Evolutionary conservation across 1,140 invertebrate genomes (phyloP), one percentile per base, ranked within the genome.

Genomic region (Copidosoma floridanum): DNA sequence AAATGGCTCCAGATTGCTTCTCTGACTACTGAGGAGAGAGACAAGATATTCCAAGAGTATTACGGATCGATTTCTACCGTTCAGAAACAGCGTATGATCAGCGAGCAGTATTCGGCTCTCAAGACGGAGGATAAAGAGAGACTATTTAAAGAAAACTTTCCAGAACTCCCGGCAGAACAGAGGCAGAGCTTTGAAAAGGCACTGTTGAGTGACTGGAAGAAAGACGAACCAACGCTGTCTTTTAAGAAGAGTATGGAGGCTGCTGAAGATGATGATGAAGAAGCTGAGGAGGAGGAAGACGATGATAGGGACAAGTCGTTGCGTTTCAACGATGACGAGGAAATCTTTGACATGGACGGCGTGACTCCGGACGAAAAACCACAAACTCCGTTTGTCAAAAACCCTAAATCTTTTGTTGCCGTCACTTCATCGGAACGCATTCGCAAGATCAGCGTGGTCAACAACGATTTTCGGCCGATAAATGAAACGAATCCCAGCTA

Each of bases 281-380:
- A 63, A 18, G 14, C 23, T 2, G 61, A 56, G 41, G 44, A 61
- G 16, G 64, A 62, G 20, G 35, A 55, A 23, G 50, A 64, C 11
- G 63, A 65, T 0, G 75, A 65, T 67, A 75, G 69, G 43, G 71
- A 62, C 68, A 76, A 69, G 12, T 57, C 60, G 11, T 61, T 32
- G 11, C 40, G 43, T 14, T 57, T 63, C 12, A 76, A 81, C 11
- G 73, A 77, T 32, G 81, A 82, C 3, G 81, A 83, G 27, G 86
- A 88, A 35, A 82, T 89, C 47, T 88, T 88, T 65, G 81, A 86
- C 63, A 89, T 88, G 86, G 87, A 88, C 29, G 84, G 82, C 44
- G 72, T 86, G 2, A 84, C 85, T 61, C 55, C 24, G 20, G 83
- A 85, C 23, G 81, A 82, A 0, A 76, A 76, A 23, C 21, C 65